A percentile compares a stretch with the other conserved stretches of the same genome.
These are phyloP conservation scores for Brachyalestes nurse DNA, from an alignment of 2,797 vertebrate species.

Conservation along the genomic window DNA sequence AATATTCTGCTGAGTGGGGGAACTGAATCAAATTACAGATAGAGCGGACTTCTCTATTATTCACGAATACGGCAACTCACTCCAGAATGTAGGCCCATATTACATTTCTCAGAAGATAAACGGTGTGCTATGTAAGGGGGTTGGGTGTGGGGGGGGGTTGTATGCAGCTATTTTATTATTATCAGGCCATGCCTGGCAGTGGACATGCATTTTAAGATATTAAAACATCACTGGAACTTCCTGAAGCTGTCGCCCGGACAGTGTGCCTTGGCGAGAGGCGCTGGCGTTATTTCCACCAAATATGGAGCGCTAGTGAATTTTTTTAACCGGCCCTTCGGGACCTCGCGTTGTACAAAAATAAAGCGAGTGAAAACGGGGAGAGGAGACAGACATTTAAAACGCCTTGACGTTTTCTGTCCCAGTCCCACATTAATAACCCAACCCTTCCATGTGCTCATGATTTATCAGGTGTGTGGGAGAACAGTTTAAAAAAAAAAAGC, in stretches of 20 bases:
- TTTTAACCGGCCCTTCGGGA: constrained; percentile 20
- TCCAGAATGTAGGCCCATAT: constrained; percentile 19
- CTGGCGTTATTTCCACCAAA: constrained; percentile 35
- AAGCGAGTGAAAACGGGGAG: constrained; percentile 12
- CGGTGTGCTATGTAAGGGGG: background rate
- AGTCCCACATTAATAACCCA: constrained; percentile 23
- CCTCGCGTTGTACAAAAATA: constrained; percentile 12
- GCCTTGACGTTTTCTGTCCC: background rate
- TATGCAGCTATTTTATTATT: constrained; percentile 14
- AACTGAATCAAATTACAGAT: constrained; percentile 57
- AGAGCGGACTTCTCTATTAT: constrained; percentile 44
- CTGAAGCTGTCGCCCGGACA: constrained; percentile 6
- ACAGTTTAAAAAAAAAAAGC: background rate
- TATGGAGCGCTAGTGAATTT: constrained; percentile 10
- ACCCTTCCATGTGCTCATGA: constrained; percentile 14
- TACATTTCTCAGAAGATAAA: constrained; percentile 30
- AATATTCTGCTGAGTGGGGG: constrained; percentile 58
- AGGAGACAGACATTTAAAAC: constrained; percentile 15
- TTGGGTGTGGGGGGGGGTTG: too few species aligned
- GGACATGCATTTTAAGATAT: background rate
- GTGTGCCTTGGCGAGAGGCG: background rate
- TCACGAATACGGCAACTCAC: constrained; percentile 28
- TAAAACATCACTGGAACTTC: constrained; percentile 31
- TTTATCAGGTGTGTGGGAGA: constrained; percentile 36
- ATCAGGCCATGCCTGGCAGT: constrained; percentile 11